Evolutionary conservation across 1,140 invertebrate genomes (phyloP), one percentile per base, ranked within the genome.

Genomic region (Drosophila pandora): DNA sequence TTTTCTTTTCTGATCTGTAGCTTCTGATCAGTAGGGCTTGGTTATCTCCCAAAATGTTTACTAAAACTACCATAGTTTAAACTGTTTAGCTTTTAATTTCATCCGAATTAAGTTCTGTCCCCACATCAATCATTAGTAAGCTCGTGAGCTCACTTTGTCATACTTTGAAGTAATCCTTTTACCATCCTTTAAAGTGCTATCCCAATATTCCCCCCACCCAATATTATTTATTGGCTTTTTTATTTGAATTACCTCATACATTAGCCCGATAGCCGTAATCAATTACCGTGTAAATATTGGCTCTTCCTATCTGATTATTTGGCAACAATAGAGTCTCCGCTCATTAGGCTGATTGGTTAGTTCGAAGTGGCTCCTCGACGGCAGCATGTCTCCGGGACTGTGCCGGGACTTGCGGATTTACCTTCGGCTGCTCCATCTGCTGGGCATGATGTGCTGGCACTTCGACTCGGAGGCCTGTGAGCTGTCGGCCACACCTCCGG

Each of bases 361-460:
- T 48, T 63, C 1, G 25, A 9, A 53, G 10, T 41, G 48, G 9
- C 25, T 39, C 50, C 48, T 78, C 30, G 13, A 12, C n/a, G 32
- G 10, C 37, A 75, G n/a, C 10, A 87, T 87, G 83, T 72, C 63
- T 22, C 3, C 12, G 17, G 17, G 17, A 8, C 49, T 60, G 7
- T 65, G 67, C 54, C 76, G 68, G 32, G 64, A 79, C 55, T 58
- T 88, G 8, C 72, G 63, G 1, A 25, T 71, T 12, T 79, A 88
- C 17, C 55, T 88, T 2, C 49, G 58, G 6, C 23, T 64, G 3
- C 45, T 88, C 1, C 30, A 70, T 39, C 2, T 54, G 1, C 10
- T 88, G 21, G 83, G 83, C 32, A 49, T 83, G 52, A 22, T 88
- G 22, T 83, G 79, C 43, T 70, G 64, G 12, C 39, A 50, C 0